Evolutionary conservation across 2,113 vertebrate species (phyloP), one percentile per base, ranked within the genome.

Genomic region (Poeciliopsis turrubarensis): DNA sequence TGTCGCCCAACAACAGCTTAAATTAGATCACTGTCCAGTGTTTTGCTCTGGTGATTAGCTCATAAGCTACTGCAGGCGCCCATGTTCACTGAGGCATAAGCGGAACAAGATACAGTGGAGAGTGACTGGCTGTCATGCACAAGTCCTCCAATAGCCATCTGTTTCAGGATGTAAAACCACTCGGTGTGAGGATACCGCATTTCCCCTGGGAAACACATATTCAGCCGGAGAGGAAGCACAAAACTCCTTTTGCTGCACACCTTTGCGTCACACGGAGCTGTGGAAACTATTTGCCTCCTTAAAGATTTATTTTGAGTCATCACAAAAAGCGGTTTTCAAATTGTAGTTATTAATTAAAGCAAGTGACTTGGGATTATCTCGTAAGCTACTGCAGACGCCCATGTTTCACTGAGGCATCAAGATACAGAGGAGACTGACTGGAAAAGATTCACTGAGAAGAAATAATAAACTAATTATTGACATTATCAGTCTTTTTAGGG

Each of bases 21-120:
- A 88, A 91, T 92, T 85, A 92, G 83, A 91, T 89, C 82, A 86
- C 73, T 78, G 86, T 90, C 84, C 86, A 69, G 75, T 79, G 92
- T 88, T 89, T 87, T 87, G 82, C 87, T 86, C 77, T 68, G 89
- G 82, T 89, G 91, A 92, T 90, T 89, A 90, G 87, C 89, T 89
- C 89, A 79, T 89, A 77, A 91, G 89, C 78, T 79, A 81, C 85
- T 78, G 79, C 77, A 51, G 90, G 83, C 86, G 10, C 47, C 72
- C 72, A 1, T 83, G 87, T 82, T 88, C 78, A 69, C 75, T 80
- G 88, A 91, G 63, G 88, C 84, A 77, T 80, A 83, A 84, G 77
- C 34, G 70, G 73, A 83, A 86, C 82, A 79, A 72, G 86, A 87
- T 78, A 70, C 75, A 78, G 80, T 30, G 6, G 27, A 73, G 77